phyloP scores from a whole-genome alignment of 2,797 vertebrate genomes.

The Philypnodon macrostomus region DNA sequence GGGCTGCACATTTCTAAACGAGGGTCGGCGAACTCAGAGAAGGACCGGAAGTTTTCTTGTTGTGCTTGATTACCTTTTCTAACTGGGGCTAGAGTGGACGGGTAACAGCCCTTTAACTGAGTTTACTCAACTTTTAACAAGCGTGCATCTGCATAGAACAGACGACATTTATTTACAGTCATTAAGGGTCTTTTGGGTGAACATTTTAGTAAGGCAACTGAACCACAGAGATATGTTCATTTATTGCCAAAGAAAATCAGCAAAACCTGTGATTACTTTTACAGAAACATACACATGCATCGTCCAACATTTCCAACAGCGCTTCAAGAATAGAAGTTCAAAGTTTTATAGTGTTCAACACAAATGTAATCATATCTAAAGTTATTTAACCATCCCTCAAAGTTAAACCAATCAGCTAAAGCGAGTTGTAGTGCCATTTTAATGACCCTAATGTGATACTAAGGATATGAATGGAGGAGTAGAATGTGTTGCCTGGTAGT shows the following conservation, averaged over 20 bases:
- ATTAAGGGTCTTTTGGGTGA: not conserved
- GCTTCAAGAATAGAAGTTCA: too few species aligned
- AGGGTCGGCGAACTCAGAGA: slow-evolving; percentile 75
- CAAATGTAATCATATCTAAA: not conserved
- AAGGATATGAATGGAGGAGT: slow-evolving; percentile 32
- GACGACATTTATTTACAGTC: not conserved
- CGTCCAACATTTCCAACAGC: too few species aligned
- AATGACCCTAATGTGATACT: slow-evolving; percentile 25
- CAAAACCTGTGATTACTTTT: too few species aligned
- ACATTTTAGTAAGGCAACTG: too few species aligned
- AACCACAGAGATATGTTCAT: too few species aligned
- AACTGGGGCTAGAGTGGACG: slow-evolving; percentile 59
- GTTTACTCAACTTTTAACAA: slow-evolving; percentile 40
- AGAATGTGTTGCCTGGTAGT: slow-evolving; percentile 41
- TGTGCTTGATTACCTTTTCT: slow-evolving; percentile 72
- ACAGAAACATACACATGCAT: not conserved
- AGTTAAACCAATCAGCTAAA: not conserved
- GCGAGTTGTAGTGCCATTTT: slow-evolving; percentile 11
- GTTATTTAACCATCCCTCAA: not conserved
- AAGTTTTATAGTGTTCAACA: too few species aligned
- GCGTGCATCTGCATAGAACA: slow-evolving; percentile 6
- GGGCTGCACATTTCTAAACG: slow-evolving; percentile 70
- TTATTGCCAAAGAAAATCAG: too few species aligned
- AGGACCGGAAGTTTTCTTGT: slow-evolving; percentile 84
- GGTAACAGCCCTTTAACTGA: slow-evolving; percentile 60